Evolutionary conservation across 2,888 invertebrate genomes (phyloP).

Genomic region (Eupeodes luniger): DNA sequence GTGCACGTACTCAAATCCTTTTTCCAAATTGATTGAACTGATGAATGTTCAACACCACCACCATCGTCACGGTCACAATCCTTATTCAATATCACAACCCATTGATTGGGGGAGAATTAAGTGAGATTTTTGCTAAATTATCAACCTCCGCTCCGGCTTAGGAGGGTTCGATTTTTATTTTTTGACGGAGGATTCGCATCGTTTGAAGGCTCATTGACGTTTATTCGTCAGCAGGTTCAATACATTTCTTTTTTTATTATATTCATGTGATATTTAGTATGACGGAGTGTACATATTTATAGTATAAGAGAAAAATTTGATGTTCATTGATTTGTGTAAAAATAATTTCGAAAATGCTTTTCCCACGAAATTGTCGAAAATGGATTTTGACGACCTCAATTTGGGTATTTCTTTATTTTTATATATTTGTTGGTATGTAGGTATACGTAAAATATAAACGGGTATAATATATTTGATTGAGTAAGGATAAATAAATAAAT

Average conservation of each 20-base stretch:
- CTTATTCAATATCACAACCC: background rate
- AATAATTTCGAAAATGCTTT: conserved; percentile 68
- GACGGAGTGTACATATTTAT: background rate
- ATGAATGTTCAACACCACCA: conserved; percentile 19
- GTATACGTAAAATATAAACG: background rate
- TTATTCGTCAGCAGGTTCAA: conserved; percentile 68
- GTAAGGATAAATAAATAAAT: conserved; percentile 76
- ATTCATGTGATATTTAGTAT: background rate
- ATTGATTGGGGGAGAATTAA: conserved; percentile 72
- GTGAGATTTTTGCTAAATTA: conserved; percentile 65
- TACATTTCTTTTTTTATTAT: conserved; percentile 6
- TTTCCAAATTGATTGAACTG: conserved; percentile 24
- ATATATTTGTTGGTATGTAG: background rate
- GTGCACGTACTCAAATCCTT: conserved; percentile 56
- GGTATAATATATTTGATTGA: conserved; percentile 55
- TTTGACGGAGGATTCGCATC: conserved; percentile 10
- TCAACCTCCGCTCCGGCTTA: conserved; percentile 68
- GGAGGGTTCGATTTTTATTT: conserved; percentile 14
- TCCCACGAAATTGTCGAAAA: conserved; percentile 72
- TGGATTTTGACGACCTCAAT: conserved; percentile 57
- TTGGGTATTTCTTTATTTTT: conserved; percentile 21
- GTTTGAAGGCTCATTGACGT: conserved; percentile 61
- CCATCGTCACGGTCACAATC: background rate
- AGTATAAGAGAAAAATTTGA: background rate
- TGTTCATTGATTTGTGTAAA: conserved; percentile 62